These are phyloP conservation scores for Episyrphus balteatus DNA, from an alignment of 1,140 invertebrate genomes.

Conservation along the genomic window DNA sequence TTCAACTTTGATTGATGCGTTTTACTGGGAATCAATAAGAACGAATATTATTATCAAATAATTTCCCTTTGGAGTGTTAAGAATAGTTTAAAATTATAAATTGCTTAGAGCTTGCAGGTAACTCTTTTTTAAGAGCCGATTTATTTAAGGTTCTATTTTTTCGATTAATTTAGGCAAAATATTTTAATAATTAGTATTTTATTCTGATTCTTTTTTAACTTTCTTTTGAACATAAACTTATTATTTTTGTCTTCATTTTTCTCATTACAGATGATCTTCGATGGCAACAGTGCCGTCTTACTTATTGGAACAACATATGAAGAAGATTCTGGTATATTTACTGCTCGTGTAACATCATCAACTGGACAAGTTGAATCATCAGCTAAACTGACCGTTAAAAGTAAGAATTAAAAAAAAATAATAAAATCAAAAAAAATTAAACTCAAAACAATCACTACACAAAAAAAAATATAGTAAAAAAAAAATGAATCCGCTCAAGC, in stretches of 20 bases:
- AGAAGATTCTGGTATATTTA: slow-evolving; percentile 88
- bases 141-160: too few relatives aligned
- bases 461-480: slow-evolving; percentile 3
- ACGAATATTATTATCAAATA: too few relatives aligned
- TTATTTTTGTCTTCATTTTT: too few relatives aligned
- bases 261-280: slow-evolving; percentile 76
- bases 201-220: too few relatives aligned
- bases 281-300: slow-evolving; percentile 78
- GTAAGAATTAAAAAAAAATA: slow-evolving; percentile 74
- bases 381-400: slow-evolving; percentile 90
- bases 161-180: too few relatives aligned
- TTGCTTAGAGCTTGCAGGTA: too few relatives aligned
- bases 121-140: too few relatives aligned
- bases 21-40: too few relatives aligned
- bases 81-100: too few relatives aligned
- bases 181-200: too few relatives aligned
- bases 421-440: slow-evolving; percentile 12
- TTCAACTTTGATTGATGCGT: too few relatives aligned
- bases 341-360: slow-evolving; percentile 78
- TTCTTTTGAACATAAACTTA: not conserved
- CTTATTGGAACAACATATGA: slow-evolving; percentile 85
- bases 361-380: slow-evolving; percentile 85
- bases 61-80: too few relatives aligned
- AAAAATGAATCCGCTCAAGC: slow-evolving; percentile 1
- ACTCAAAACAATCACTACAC: slow-evolving; percentile 11